phyloP scores from a whole-genome alignment of 2,797 vertebrate genomes.

The Buceros bicornis region DNA sequence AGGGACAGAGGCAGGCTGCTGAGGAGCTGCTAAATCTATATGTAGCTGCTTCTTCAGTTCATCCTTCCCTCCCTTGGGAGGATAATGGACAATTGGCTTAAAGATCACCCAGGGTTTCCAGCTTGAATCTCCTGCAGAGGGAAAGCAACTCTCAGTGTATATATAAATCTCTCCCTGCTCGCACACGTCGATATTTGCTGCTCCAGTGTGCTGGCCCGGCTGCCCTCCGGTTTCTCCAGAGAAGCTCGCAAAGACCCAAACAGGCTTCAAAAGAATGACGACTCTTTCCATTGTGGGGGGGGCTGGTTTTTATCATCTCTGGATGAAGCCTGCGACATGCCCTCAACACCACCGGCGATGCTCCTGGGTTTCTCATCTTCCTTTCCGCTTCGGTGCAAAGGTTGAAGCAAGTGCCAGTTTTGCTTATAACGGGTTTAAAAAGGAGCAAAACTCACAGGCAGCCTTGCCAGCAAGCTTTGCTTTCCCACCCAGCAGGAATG shows the following conservation, averaged over 20 bases:
- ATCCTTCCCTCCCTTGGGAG: neutral
- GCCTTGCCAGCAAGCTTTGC: neutral
- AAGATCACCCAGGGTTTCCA: neutral
- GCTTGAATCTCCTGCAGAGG: neutral
- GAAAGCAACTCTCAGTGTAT: neutral
- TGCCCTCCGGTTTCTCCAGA: neutral
- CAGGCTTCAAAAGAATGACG: neutral
- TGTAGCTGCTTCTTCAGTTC: neutral
- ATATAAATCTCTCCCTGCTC: neutral
- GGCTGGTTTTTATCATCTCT: neutral
- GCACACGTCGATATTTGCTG: accelerated
- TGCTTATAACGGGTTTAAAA: constrained; percentile 16
- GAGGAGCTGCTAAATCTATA: neutral
- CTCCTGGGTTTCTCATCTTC: neutral
- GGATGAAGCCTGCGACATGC: neutral
- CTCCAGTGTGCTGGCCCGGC: accelerated
- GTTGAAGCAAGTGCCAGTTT: neutral
- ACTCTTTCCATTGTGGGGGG: accelerated
- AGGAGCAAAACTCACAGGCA: constrained; percentile 23
- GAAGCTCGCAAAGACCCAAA: neutral
- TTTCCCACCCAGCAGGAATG: constrained; percentile 66
- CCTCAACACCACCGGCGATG: neutral
- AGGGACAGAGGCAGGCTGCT: neutral
- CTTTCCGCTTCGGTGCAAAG: neutral
- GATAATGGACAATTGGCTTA: neutral